These are phyloP conservation scores for Riparia riparia DNA, from an alignment of 2,113 vertebrate species.

Conservation along the genomic window DNA sequence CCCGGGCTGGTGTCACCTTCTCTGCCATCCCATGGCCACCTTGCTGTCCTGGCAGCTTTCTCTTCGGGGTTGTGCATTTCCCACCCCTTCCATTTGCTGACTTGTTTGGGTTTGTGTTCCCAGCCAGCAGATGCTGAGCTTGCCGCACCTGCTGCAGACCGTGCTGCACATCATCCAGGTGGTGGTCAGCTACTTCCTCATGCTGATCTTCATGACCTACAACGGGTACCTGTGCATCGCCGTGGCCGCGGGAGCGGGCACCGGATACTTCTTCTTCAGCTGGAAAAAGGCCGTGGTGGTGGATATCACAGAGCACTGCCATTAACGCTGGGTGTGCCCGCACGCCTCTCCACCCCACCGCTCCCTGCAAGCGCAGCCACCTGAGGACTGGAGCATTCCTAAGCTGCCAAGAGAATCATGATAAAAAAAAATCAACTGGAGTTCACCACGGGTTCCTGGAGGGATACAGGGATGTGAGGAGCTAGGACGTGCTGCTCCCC, in stretches of 20 bases:
- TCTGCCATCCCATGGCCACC: neutral
- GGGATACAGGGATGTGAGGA: slow-evolving; percentile 18
- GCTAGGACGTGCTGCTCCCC: neutral
- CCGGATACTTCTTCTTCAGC: slow-evolving; percentile 97
- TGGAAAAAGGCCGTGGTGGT: slow-evolving; percentile 98
- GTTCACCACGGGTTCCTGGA: slow-evolving; percentile 20
- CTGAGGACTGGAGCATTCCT: slow-evolving; percentile 28
- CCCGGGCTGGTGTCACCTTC: neutral
- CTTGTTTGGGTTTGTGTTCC: neutral
- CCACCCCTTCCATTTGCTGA: neutral
- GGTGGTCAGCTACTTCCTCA: slow-evolving; percentile 95
- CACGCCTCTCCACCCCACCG: slow-evolving; percentile 19
- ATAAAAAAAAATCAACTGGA: slow-evolving; percentile 12
- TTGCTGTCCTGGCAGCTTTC: neutral
- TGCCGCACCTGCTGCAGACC: slow-evolving; percentile 91
- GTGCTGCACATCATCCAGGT: slow-evolving; percentile 93
- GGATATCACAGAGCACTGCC: slow-evolving; percentile 98
- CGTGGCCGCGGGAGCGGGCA: slow-evolving; percentile 88
- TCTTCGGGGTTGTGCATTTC: neutral
- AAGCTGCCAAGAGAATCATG: slow-evolving; percentile 2
- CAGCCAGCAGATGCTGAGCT: slow-evolving; percentile 95
- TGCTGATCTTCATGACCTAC: slow-evolving; percentile 99
- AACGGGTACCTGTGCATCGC: slow-evolving; percentile 97
- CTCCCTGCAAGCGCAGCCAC: neutral
- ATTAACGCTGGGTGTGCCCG: slow-evolving; percentile 68